Percentiles rank a stretch among this genome's conserved stretches.
phyloP scores from a whole-genome alignment of 2,888 invertebrate species.

The Athalia cordata region DNA sequence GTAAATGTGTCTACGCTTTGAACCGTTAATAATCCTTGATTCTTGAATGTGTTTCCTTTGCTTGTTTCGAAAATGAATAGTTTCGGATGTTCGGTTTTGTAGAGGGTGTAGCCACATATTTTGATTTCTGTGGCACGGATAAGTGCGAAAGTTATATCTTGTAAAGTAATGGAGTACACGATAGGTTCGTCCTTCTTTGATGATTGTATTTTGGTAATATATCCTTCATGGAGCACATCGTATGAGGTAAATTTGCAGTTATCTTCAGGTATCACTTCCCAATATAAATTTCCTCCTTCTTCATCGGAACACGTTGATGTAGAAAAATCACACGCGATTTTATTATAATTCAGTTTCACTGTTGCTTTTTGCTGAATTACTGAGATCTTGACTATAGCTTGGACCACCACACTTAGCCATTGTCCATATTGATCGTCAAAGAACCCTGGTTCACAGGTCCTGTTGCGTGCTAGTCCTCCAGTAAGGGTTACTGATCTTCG shows the following conservation, averaged over 20 bases:
- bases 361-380: too few relatives aligned
- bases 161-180: too few relatives aligned
- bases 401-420: too few relatives aligned
- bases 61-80: slow-evolving; percentile 49
- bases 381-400: too few relatives aligned
- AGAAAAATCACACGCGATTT: slow-evolving; percentile 45
- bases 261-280: slow-evolving; percentile 27
- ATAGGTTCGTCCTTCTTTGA: too few relatives aligned
- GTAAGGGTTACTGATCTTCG: background rate
- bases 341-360: too few relatives aligned
- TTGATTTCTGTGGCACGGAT: slow-evolving; percentile 11
- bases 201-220: too few relatives aligned
- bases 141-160: too few relatives aligned
- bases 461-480: slow-evolving; percentile 16
- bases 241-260: slow-evolving; percentile 48
- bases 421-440: background rate
- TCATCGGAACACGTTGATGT: slow-evolving; percentile 44
- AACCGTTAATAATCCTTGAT: too few relatives aligned
- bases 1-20: too few relatives aligned
- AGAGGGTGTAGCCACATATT: slow-evolving; percentile 46
- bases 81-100: slow-evolving; percentile 52
- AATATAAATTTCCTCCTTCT: slow-evolving; percentile 49
- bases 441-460: slow-evolving; percentile 48
- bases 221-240: slow-evolving; percentile 48
- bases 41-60: background rate